These are phyloP conservation scores for Melanocharis versteri DNA, from an alignment of 2,113 vertebrate genomes.

Conservation along the genomic window DNA sequence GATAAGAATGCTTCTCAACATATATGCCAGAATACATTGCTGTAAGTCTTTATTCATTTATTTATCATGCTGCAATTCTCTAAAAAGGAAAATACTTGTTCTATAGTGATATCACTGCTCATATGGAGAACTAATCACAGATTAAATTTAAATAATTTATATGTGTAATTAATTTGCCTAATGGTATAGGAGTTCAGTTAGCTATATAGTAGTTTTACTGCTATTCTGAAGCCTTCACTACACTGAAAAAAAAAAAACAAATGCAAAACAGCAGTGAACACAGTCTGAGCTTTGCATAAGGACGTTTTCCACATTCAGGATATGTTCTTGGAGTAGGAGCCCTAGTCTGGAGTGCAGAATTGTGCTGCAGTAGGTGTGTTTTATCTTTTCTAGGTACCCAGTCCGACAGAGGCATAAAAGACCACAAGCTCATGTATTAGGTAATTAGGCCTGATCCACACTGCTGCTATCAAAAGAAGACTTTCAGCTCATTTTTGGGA, in stretches of 20 bases:
- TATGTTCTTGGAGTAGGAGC: not conserved
- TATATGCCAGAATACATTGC: slow-evolving; percentile 43
- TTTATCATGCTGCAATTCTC: slow-evolving; percentile 70
- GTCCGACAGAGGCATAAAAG: not conserved
- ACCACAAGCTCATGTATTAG: not conserved
- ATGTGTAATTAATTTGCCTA: slow-evolving; percentile 66
- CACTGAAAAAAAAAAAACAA: not conserved
- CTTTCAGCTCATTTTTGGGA: not conserved
- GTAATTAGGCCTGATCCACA: not conserved
- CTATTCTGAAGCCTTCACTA: slow-evolving; percentile 19
- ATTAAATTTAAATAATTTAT: slow-evolving; percentile 74
- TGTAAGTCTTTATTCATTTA: slow-evolving; percentile 74
- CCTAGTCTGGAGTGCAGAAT: not conserved
- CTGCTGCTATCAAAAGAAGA: not conserved
- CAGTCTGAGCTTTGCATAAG: not conserved
- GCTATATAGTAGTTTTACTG: slow-evolving; percentile 23
- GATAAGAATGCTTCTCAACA: slow-evolving; percentile 39
- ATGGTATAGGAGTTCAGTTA: not conserved
- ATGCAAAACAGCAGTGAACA: not conserved
- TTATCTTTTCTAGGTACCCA: not conserved
- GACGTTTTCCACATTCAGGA: not conserved
- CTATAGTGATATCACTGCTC: slow-evolving; percentile 49
- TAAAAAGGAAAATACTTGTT: slow-evolving; percentile 66
- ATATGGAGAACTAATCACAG: slow-evolving; percentile 46
- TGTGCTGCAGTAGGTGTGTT: not conserved